A percentile compares a stretch with the other conserved stretches of the same genome.
Evolutionary conservation across 2,113 vertebrate species (phyloP).

Genomic region (Ptychochromis oligacanthus): DNA sequence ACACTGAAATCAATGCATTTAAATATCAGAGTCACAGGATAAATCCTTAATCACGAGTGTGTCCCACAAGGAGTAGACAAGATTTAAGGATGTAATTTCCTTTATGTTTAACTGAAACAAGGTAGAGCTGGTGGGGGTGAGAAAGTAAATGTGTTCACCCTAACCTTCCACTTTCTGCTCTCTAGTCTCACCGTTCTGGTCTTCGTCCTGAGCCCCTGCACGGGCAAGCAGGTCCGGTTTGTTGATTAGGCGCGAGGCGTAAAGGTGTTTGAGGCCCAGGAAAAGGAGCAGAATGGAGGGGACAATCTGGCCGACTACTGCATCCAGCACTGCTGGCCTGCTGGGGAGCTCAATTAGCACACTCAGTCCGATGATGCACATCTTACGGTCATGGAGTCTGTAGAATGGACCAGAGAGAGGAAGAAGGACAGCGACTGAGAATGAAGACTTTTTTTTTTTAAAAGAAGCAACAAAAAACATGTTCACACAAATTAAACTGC

Average conservation of each 20-base stretch:
- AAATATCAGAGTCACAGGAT: background rate
- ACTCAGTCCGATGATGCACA: conserved; percentile 97
- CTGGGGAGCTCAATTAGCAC: conserved; percentile 91
- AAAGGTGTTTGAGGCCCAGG: conserved; percentile 93
- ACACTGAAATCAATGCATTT: conserved; percentile 3
- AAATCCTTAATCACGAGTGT: background rate
- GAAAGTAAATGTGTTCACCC: conserved; percentile 14
- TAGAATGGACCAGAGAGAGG: background rate
- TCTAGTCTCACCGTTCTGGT: conserved; percentile 88
- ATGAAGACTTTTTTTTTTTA: background rate
- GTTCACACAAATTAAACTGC: background rate
- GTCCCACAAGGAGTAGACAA: conserved; percentile 1
- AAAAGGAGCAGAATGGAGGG: conserved; percentile 96
- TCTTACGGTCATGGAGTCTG: conserved; percentile 96
- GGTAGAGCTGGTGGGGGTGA: background rate
- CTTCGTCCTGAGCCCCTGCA: conserved; percentile 80
- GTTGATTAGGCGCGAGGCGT: conserved; percentile 85
- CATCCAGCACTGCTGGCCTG: conserved; percentile 86
- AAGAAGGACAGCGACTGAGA: background rate
- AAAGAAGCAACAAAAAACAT: background rate
- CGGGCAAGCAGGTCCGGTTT: conserved; percentile 83
- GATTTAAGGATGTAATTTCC: conserved; percentile 20
- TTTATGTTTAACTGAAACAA: conserved; percentile 20
- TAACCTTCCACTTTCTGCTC: background rate
- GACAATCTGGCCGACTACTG: conserved; percentile 88